phyloP scores from a whole-genome alignment of 2,888 invertebrate species.

The Achlya flavicornis region DNA sequence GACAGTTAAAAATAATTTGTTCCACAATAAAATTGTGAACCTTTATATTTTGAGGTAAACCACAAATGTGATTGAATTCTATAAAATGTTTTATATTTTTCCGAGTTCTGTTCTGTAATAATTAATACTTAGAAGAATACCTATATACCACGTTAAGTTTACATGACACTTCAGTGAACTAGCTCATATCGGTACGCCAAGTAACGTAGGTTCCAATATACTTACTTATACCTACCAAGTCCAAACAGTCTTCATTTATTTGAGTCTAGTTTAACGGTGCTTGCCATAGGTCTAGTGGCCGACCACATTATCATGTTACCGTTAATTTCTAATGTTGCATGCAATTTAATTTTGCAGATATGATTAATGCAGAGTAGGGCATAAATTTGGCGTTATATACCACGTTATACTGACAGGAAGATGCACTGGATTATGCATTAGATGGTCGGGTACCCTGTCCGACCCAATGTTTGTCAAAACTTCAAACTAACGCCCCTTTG shows the following conservation, averaged over 20 bases:
- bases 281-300: background rate
- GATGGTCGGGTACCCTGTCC: conserved; percentile 33
- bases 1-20: background rate
- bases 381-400: conserved; percentile 49
- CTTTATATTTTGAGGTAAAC: background rate
- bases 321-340: background rate
- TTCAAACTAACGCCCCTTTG: background rate
- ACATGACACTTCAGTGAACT: too few relatives aligned
- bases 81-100: background rate
- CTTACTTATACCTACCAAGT: too few relatives aligned
- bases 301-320: background rate
- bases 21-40: background rate
- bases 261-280: background rate
- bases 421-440: conserved; percentile 60
- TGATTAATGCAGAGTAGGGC: conserved; percentile 37
- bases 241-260: too few relatives aligned
- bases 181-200: too few relatives aligned
- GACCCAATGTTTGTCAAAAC: conserved; percentile 17
- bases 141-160: too few relatives aligned
- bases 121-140: background rate
- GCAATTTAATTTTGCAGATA: background rate
- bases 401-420: conserved; percentile 24
- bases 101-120: background rate
- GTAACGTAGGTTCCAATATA: too few relatives aligned
- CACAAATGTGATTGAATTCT: background rate